phyloP scores from a whole-genome alignment of 2,797 vertebrate species.

The Linurgus olivaceus region DNA sequence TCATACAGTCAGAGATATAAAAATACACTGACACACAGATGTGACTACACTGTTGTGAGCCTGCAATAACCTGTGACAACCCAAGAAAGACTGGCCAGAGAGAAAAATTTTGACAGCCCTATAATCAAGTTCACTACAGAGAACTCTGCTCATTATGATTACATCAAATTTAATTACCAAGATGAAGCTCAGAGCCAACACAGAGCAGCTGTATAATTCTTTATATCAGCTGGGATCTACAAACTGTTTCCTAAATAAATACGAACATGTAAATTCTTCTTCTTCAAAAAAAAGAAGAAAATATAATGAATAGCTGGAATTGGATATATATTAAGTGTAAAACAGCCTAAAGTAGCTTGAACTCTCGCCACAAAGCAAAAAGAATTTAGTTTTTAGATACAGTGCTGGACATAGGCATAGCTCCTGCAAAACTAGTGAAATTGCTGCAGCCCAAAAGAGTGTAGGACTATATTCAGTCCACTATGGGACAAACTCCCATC shows the following conservation, averaged over 20 bases:
- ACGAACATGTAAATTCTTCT: background rate
- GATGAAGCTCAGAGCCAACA: background rate
- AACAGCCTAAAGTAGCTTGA: background rate
- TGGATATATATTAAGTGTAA: background rate
- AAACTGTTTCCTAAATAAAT: background rate
- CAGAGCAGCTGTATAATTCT: background rate
- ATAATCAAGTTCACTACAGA: background rate
- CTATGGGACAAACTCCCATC: background rate
- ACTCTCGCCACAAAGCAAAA: background rate
- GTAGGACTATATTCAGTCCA: background rate
- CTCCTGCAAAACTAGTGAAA: background rate
- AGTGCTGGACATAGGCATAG: background rate
- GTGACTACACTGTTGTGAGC: background rate
- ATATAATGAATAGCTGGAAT: background rate
- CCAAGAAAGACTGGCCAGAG: background rate
- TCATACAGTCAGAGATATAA: background rate
- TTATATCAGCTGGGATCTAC: background rate
- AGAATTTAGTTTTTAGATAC: background rate
- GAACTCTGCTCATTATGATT: background rate
- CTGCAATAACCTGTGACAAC: background rate
- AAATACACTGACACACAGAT: background rate
- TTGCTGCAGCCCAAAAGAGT: accelerated
- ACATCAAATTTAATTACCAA: background rate
- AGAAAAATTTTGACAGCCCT: background rate
- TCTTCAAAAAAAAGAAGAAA: background rate